Conservation (phyloP, 1,140 invertebrate genomes). For the Acromyrmex charruanus region DNA sequence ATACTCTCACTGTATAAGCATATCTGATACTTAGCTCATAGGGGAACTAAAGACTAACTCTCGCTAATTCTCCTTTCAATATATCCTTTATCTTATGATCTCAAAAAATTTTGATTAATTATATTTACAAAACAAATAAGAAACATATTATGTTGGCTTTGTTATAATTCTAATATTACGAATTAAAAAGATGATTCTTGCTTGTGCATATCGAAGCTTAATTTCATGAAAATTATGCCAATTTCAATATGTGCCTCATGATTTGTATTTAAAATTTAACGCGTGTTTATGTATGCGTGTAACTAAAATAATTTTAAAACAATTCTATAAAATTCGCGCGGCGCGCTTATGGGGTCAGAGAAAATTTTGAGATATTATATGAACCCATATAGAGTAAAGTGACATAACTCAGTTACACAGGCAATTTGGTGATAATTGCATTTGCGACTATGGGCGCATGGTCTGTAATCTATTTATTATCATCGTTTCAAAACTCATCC, state of each 20-base stretch:
- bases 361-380: constrained; percentile 46
- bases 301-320: constrained; percentile 48
- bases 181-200: neutral
- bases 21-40: constrained; percentile 37
- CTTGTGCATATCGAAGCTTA: neutral
- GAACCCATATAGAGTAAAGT: constrained; percentile 15
- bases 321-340: neutral
- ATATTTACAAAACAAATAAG: neutral
- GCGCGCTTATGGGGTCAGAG: neutral
- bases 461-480: constrained; percentile 49
- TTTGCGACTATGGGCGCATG: constrained; percentile 20
- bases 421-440: constrained; percentile 44
- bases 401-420: constrained; percentile 26
- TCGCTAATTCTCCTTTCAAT: neutral
- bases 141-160: neutral
- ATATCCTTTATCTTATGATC: neutral
- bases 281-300: neutral
- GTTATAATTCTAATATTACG: neutral
- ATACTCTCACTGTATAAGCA: constrained; percentile 30
- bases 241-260: neutral
- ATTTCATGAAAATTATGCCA: neutral
- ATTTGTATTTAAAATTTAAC: constrained; percentile 9
- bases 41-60: constrained; percentile 26
- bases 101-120: neutral
- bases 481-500: constrained; percentile 41